phyloP scores from a whole-genome alignment of 1,140 invertebrate genomes.

The Leptestheria dahalacensis region DNA sequence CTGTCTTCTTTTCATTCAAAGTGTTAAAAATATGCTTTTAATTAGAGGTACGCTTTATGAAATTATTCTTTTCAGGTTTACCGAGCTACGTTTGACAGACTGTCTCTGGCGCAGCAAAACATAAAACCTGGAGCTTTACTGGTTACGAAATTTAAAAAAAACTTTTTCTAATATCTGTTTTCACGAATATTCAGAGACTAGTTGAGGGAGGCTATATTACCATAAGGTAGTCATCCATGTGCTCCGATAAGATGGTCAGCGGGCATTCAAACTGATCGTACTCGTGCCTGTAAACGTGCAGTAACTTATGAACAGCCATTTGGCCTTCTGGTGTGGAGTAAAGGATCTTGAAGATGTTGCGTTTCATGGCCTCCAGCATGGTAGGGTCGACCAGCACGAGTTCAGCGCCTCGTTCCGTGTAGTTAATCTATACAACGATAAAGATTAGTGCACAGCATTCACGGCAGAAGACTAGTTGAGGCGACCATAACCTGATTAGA shows the following conservation, averaged over 20 bases:
- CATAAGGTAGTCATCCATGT: slow-evolving; percentile 34
- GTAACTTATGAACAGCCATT: slow-evolving; percentile 33
- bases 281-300: slow-evolving; percentile 30
- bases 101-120: no score
- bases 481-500: slow-evolving; percentile 13
- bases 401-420: slow-evolving; percentile 30
- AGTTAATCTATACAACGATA: slow-evolving; percentile 27
- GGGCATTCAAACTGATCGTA: slow-evolving; percentile 31
- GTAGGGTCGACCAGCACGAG: slow-evolving; percentile 36
- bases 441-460: slow-evolving; percentile 21
- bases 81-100: no score
- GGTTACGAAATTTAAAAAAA: slow-evolving; percentile 7
- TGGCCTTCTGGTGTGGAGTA: slow-evolving; percentile 25
- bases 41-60: no score
- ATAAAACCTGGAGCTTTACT: no score
- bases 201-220: slow-evolving; percentile 24
- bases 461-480: slow-evolving; percentile 1
- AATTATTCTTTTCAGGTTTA: no score
- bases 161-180: slow-evolving; percentile 16
- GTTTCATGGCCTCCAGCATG: slow-evolving; percentile 37
- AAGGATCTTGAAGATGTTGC: neutral
- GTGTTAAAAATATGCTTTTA: no score
- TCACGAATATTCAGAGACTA: neutral
- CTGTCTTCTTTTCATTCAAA: no score
- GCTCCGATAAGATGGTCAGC: slow-evolving; percentile 32